Conservation (phyloP, 2,888 invertebrate species). For the Nomada lathburiana region DNA sequence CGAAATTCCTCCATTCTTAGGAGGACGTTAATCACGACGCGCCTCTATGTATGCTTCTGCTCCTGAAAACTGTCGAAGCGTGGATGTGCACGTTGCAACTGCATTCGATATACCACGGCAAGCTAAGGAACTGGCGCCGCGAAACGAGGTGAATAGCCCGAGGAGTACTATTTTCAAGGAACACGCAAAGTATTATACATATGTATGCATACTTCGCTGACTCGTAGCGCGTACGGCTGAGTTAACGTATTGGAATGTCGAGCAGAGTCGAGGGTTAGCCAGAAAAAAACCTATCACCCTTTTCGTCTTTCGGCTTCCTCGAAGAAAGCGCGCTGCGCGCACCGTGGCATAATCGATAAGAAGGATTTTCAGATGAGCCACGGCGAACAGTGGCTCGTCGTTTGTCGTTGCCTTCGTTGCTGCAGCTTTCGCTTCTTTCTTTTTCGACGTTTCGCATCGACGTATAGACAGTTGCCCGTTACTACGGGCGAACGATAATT, state of each 20-base stretch:
- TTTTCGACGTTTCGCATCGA: slow-evolving; percentile 9
- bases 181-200: slow-evolving; percentile 15
- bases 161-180: slow-evolving; percentile 36
- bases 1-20: slow-evolving; percentile 27
- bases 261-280: slow-evolving; percentile 33
- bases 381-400: neutral
- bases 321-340: slow-evolving; percentile 53
- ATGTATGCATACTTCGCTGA: neutral
- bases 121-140: neutral
- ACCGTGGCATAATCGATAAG: slow-evolving; percentile 68
- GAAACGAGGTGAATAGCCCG: neutral
- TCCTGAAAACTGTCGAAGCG: neutral
- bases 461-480: neutral
- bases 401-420: neutral
- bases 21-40: slow-evolving; percentile 20
- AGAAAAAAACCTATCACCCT: slow-evolving; percentile 34
- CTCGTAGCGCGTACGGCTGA: slow-evolving; percentile 8
- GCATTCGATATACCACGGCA: neutral
- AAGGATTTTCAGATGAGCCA: slow-evolving; percentile 34
- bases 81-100: neutral
- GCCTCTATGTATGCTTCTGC: neutral
- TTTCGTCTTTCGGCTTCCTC: slow-evolving; percentile 34
- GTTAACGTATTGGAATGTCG: slow-evolving; percentile 39
- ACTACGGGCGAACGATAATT: slow-evolving; percentile 24
- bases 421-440: neutral